Base-by-base conservation (phyloP, 2,888 invertebrate genomes). In the Carterocephalus palaemon region DNA sequence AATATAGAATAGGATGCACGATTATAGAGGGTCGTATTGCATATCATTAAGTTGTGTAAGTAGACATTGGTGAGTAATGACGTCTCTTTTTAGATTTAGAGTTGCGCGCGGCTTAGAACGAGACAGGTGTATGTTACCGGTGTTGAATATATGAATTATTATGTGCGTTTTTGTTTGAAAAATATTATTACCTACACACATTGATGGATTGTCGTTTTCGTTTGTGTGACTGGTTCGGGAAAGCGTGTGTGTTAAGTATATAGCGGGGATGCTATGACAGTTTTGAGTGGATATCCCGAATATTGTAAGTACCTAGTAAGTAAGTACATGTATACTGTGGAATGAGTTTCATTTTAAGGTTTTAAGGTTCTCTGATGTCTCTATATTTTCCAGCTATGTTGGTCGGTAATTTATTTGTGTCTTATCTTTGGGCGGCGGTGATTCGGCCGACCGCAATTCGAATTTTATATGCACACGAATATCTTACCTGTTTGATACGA, bases 1-100 rank as follows among this genome's bases (percentile, higher is more conserved):
- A 10, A 37, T 33, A 54, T 26, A 52, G 60, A 71, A 28, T 50
- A 59, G 53, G 62, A 67, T 45, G 49, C 59, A 48, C 41, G 50
- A 56, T 54, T 54, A 63, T 62, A 68, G 65, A 69, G 75, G 70
- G 71, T 73, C 71, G 68, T 64, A 66, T 69, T 72, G 78, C 74
- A 77, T 77, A 75, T 75, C 74, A 75, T 77, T 77, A 77, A 62
- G 60, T 64, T 60, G 56, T 56, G 57, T 52, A 59, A 63, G 62
- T 58, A 46, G 51, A 49, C 48, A 53, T 51, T 47, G 51, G 49
- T 51, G 41, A 51, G 53, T 58, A 34, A 47, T 46, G 52, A 59
- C 48, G 49, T 76, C 77, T 70, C 68, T 57, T 51, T 75, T 59
- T 56, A 33, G 36, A 55, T 42, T 42, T 34, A 24, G 29, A 36